phyloP scores from a whole-genome alignment of 2,113 vertebrate species.

The Typhlomys cinereus region DNA sequence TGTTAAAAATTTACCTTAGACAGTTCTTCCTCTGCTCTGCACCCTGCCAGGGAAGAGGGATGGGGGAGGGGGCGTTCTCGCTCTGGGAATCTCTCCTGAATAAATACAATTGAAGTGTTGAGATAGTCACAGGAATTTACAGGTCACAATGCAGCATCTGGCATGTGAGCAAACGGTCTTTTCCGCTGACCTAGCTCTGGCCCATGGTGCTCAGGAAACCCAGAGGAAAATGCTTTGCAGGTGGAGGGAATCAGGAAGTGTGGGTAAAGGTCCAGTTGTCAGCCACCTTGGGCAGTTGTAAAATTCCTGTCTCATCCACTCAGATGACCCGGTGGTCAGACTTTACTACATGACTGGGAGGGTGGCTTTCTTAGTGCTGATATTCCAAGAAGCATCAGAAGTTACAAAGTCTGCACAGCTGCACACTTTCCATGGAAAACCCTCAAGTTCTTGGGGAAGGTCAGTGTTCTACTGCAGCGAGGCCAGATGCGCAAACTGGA shows the following conservation, averaged over 20 bases:
- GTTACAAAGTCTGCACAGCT: not conserved
- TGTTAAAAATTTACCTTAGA: slow-evolving; percentile 52
- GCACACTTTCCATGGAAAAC: not conserved
- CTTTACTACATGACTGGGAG: not conserved
- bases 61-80: accelerated
- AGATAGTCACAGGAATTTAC: not conserved
- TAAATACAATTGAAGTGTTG: not conserved
- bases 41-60: not conserved
- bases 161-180: not conserved
- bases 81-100: not conserved
- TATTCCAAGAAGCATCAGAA: not conserved
- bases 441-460: not conserved
- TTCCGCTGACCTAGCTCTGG: not conserved
- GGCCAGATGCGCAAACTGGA: not conserved
- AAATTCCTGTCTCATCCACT: not conserved
- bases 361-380: not conserved
- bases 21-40: slow-evolving; percentile 8
- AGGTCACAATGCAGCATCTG: not conserved
- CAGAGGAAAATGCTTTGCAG: not conserved
- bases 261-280: not conserved
- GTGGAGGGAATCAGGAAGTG: not conserved
- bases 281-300: not conserved
- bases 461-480: not conserved
- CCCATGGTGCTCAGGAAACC: accelerated
- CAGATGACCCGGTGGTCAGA: not conserved